Evolutionary conservation across 2,113 vertebrate genomes (phyloP).

Genomic region (Phyllostomus discolor): DNA sequence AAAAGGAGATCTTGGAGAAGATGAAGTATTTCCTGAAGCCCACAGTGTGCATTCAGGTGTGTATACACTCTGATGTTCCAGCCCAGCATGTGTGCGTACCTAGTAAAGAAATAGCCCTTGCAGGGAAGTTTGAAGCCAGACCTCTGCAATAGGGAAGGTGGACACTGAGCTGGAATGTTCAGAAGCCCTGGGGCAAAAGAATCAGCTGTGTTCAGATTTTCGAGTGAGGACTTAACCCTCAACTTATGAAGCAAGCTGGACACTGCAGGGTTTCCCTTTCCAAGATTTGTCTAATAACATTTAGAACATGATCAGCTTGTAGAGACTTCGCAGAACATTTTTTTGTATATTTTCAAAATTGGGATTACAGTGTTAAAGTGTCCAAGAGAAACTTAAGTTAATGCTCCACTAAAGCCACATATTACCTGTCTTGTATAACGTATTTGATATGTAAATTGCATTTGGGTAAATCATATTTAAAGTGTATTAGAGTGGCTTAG

Average conservation of each 20-base stretch:
- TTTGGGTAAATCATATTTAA: background rate
- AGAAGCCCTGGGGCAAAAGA: background rate
- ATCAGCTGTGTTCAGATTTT: background rate
- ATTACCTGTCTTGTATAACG: background rate
- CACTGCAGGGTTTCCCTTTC: background rate
- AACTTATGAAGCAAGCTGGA: background rate
- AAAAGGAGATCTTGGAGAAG: constrained; percentile 98
- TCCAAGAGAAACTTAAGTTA: background rate
- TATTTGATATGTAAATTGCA: background rate
- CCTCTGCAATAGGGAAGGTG: background rate
- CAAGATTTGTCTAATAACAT: background rate
- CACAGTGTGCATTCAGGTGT: constrained; percentile 94
- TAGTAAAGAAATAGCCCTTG: background rate
- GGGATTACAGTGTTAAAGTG: background rate
- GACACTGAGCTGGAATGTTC: background rate
- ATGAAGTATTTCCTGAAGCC: constrained; percentile 96
- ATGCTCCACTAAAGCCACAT: background rate
- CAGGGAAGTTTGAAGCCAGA: background rate
- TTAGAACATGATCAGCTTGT: background rate
- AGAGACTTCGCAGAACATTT: background rate
- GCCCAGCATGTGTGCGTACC: background rate
- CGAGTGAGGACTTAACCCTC: background rate
- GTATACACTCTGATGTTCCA: background rate
- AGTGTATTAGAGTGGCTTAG: background rate
- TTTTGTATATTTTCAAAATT: background rate